Percentiles rank a stretch among this genome's conserved stretches.
These are phyloP conservation scores for Pipra filicauda DNA, from an alignment of 2,113 vertebrate species.

Conservation along the genomic window DNA sequence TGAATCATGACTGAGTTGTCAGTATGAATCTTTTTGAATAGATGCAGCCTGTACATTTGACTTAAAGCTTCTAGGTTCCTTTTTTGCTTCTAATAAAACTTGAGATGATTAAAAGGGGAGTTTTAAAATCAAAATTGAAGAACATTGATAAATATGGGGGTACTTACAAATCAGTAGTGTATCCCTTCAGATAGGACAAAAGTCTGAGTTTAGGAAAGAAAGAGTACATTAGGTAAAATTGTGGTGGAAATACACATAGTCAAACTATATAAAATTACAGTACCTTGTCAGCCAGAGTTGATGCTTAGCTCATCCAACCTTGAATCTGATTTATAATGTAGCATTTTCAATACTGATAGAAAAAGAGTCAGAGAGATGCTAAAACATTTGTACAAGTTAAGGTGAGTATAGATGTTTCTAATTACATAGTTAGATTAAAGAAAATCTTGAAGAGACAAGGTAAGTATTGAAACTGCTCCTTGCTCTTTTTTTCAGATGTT, in stretches of 20 bases:
- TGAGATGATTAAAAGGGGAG: neutral
- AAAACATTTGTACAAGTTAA: neutral
- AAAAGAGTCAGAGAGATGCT: neutral
- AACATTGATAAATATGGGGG: neutral
- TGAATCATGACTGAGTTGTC: neutral
- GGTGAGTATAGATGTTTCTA: neutral
- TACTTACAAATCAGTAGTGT: neutral
- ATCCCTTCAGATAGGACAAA: neutral
- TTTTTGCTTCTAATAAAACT: neutral
- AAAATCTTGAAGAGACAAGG: neutral
- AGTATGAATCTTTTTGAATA: neutral
- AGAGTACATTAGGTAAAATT: neutral
- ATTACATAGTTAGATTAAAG: neutral
- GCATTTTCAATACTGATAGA: neutral
- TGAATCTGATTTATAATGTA: neutral
- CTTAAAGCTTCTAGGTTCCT: neutral
- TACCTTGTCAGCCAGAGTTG: neutral
- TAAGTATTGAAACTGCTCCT: neutral
- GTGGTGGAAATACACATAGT: neutral
- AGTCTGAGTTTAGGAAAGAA: neutral
- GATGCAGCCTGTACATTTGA: neutral
- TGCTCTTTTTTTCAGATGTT: neutral
- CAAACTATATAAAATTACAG: accelerated
- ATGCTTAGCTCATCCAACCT: neutral
- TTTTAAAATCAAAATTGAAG: neutral